phyloP scores from a whole-genome alignment of 1,140 invertebrate genomes.

The Belonocnema kinseyi region DNA sequence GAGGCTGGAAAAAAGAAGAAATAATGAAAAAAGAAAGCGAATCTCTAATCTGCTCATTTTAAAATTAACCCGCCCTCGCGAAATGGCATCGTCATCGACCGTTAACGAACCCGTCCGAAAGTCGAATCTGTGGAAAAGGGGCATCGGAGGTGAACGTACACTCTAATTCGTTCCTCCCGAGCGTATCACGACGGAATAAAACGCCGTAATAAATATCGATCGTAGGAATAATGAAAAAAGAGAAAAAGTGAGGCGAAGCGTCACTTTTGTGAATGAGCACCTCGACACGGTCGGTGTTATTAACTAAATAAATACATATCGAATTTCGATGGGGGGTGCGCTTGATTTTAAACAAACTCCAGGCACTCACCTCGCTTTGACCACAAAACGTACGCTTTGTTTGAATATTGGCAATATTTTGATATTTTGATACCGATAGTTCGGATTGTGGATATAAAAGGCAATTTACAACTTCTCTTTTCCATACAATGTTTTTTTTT shows the following conservation, averaged over 20 bases:
- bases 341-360: conserved; percentile 4
- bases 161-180: conserved; percentile 17
- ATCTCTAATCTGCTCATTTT: conserved; percentile 48
- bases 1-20: conserved; percentile 40
- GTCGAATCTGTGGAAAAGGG: conserved; percentile 36
- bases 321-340: neutral
- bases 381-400: neutral
- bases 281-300: neutral
- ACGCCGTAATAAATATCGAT: conserved; percentile 27
- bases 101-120: conserved; percentile 49
- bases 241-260: neutral
- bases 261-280: conserved; percentile 2
- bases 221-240: neutral
- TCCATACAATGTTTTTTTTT: too few species aligned
- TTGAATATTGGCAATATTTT: conserved; percentile 15
- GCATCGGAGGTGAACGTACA: conserved; percentile 28
- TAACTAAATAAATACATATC: conserved; percentile 28
- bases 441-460: neutral
- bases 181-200: conserved; percentile 11
- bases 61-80: conserved; percentile 44
- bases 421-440: conserved; percentile 9
- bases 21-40: conserved; percentile 34
- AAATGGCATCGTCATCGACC: conserved; percentile 39
- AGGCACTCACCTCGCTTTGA: neutral
- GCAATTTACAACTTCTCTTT: neutral